A percentile compares a stretch with the other conserved stretches of the same genome.
Conservation (phyloP, 2,113 vertebrate species). For the Elanoides forficatus region DNA sequence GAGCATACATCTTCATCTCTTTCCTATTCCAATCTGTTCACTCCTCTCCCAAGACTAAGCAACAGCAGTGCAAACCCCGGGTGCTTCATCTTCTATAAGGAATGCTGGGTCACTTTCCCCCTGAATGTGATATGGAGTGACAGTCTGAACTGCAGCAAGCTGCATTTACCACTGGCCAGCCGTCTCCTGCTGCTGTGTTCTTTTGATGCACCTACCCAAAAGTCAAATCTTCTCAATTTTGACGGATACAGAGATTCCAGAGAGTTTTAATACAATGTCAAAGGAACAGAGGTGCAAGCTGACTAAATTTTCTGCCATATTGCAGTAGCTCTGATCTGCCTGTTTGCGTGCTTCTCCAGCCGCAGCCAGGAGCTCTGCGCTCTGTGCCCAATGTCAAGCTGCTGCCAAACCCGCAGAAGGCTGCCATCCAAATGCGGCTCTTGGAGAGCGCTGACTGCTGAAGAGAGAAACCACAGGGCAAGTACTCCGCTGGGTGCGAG, state of each 20-base stretch:
- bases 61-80: background rate
- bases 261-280: background rate
- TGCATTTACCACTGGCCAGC: background rate
- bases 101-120: background rate
- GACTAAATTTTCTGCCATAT: background rate
- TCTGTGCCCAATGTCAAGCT: background rate
- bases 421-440: background rate
- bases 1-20: background rate
- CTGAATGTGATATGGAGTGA: rapidly evolving
- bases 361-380: background rate
- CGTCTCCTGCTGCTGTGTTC: background rate
- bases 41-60: background rate
- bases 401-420: background rate
- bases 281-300: background rate
- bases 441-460: background rate
- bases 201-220: background rate
- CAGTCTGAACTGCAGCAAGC: background rate
- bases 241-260: background rate
- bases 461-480: background rate
- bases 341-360: background rate
- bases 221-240: background rate
- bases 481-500: background rate
- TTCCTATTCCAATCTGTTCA: background rate
- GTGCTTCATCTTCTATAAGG: background rate
- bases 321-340: background rate